Evolutionary conservation across 2,888 invertebrate genomes (phyloP).

Genomic region (Scelioninae gen. 1): DNA sequence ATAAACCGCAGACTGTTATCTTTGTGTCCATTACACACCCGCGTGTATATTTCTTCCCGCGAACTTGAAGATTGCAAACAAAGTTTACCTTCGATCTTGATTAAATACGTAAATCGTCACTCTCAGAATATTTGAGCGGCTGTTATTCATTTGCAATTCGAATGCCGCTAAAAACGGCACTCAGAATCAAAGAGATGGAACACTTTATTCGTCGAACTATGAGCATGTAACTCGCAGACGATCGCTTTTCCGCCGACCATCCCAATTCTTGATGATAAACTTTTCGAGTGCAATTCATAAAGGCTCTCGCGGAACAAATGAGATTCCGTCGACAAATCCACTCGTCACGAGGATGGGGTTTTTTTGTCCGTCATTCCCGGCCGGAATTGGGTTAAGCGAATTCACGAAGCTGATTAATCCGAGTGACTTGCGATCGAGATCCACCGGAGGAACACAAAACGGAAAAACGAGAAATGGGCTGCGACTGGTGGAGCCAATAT

Average conservation of each 20-base stretch:
- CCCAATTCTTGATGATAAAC: constrained; percentile 32
- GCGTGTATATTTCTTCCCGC: neutral
- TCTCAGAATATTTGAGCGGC: constrained; percentile 20
- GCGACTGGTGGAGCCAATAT: constrained; percentile 56
- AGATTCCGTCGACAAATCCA: constrained; percentile 26
- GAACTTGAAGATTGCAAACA: neutral
- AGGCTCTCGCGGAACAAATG: constrained; percentile 44
- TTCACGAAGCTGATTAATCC: constrained; percentile 62
- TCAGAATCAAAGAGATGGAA: constrained; percentile 18
- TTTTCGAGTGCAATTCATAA: constrained; percentile 52
- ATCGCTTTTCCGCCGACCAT: constrained; percentile 6
- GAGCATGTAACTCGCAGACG: constrained; percentile 18
- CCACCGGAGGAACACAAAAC: constrained; percentile 32
- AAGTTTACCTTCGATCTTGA: neutral
- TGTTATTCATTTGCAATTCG: constrained; percentile 21
- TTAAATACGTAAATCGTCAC: constrained; percentile 11
- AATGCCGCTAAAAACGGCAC: constrained; percentile 8
- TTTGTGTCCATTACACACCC: constrained; percentile 51
- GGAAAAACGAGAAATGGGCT: constrained; percentile 5
- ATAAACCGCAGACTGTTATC: constrained; percentile 66
- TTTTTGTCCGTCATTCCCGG: constrained; percentile 18
- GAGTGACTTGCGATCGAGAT: constrained; percentile 61
- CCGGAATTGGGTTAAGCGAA: constrained; percentile 57
- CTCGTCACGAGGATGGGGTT: constrained; percentile 11
- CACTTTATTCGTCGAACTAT: constrained; percentile 9